Evolutionary conservation across 64 coral and sea anemone genomes (phyloP).

Genomic region (Actinia equina): DNA sequence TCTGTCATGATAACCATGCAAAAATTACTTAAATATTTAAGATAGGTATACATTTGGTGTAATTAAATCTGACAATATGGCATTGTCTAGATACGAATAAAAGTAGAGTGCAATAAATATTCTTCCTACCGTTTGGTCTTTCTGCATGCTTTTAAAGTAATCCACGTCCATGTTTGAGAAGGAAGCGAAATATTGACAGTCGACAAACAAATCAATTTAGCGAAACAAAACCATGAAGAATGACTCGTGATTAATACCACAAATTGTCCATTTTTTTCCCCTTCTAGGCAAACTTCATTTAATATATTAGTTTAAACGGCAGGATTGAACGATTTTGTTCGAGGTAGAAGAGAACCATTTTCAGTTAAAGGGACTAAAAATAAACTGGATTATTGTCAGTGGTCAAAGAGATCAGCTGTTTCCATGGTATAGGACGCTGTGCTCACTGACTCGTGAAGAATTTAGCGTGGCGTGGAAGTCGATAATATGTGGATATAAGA

Average conservation of each 20-base stretch:
- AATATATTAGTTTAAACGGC: neutral
- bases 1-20: neutral
- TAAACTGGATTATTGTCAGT: neutral
- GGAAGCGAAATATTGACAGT: neutral
- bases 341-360: neutral
- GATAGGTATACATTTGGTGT: neutral
- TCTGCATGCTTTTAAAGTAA: neutral
- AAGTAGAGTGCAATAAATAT: neutral
- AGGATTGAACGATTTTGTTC: neutral
- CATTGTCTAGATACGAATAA: neutral
- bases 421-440: constrained; percentile 16
- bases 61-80: neutral
- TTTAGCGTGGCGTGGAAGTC: neutral
- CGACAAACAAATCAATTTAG: neutral
- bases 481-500: no score
- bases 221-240: neutral
- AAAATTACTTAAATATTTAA: neutral
- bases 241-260: neutral
- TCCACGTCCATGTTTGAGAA: constrained; percentile 6
- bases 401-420: neutral
- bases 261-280: neutral
- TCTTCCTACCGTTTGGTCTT: neutral
- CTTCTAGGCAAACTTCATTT: neutral
- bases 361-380: neutral
- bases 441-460: constrained; percentile 47